Conservation (phyloP, 2,797 vertebrate genomes). For the Enteromius unitaeniatus region DNA sequence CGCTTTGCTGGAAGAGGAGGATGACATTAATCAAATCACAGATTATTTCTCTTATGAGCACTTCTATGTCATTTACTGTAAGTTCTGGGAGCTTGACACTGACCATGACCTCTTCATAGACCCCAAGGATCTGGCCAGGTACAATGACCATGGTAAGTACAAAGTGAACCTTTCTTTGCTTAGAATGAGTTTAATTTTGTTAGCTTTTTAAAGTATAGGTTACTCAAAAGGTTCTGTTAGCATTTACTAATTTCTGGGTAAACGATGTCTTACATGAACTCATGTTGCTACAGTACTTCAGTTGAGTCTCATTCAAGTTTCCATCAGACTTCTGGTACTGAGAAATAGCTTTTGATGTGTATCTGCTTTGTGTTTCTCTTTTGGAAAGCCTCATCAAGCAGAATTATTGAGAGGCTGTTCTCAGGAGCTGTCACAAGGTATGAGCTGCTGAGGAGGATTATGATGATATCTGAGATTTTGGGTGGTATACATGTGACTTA, state of each 20-base stretch:
- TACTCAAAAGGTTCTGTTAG: background rate
- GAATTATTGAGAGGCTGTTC: constrained; percentile 96
- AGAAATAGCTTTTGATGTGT: constrained; percentile 26
- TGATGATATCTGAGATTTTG: background rate
- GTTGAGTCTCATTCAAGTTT: background rate
- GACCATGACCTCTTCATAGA: constrained; percentile 98
- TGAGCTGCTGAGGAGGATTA: constrained; percentile 61
- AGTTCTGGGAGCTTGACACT: constrained; percentile 99
- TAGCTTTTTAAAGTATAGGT: background rate
- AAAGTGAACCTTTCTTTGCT: constrained; percentile 8
- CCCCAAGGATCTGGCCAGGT: constrained; percentile 92
- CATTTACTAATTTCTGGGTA: background rate
- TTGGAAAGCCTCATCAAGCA: constrained; percentile 86
- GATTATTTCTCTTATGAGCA: constrained; percentile 99
- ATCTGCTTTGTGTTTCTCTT: constrained; percentile 48
- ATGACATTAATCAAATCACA: constrained; percentile 99
- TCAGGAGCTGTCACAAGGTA: constrained; percentile 97
- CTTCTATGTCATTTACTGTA: constrained; percentile 99
- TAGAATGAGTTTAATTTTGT: background rate
- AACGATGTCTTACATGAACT: background rate
- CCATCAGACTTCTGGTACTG: background rate
- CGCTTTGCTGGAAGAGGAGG: constrained; percentile 96
- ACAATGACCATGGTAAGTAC: constrained; percentile 93
- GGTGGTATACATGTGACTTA: background rate
- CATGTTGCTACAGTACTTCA: background rate